phyloP scores from a whole-genome alignment of 2,113 vertebrate species.

The Pseudopodoces humilis region DNA sequence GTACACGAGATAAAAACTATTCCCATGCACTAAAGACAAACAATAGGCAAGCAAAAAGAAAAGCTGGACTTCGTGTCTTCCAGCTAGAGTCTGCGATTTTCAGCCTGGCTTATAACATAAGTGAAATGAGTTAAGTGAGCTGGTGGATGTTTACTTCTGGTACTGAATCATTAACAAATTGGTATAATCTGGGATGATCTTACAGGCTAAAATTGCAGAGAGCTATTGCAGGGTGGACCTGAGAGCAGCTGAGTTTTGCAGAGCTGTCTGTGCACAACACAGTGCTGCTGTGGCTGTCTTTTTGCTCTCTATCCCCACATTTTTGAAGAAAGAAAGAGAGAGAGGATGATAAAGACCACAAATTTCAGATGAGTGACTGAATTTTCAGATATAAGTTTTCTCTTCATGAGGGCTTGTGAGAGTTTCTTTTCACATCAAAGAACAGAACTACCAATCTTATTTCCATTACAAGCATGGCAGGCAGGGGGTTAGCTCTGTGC shows the following conservation, averaged over 20 bases:
- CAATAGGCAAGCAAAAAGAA: not conserved
- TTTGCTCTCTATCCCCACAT: not conserved
- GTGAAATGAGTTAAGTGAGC: not conserved
- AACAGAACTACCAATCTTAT: not conserved
- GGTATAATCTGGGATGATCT: not conserved
- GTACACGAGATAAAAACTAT: not conserved
- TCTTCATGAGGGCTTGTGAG: not conserved
- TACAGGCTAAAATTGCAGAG: not conserved
- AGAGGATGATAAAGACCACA: not conserved
- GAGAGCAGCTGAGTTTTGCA: not conserved
- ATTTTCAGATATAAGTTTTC: not conserved
- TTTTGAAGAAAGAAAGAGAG: not conserved
- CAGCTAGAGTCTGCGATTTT: not conserved
- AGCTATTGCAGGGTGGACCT: not conserved
- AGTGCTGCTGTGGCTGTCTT: not conserved
- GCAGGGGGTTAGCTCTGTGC: not conserved
- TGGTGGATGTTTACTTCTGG: not conserved
- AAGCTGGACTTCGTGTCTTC: not conserved
- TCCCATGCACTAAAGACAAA: not conserved
- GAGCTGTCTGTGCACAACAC: not conserved
- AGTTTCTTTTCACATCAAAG: not conserved
- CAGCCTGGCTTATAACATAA: not conserved
- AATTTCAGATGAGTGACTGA: not conserved
- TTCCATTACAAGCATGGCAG: not conserved
- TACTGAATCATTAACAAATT: not conserved